phyloP scores from a whole-genome alignment of 2,797 vertebrate genomes.

The Ctenochaetus hawaiiensis region DNA sequence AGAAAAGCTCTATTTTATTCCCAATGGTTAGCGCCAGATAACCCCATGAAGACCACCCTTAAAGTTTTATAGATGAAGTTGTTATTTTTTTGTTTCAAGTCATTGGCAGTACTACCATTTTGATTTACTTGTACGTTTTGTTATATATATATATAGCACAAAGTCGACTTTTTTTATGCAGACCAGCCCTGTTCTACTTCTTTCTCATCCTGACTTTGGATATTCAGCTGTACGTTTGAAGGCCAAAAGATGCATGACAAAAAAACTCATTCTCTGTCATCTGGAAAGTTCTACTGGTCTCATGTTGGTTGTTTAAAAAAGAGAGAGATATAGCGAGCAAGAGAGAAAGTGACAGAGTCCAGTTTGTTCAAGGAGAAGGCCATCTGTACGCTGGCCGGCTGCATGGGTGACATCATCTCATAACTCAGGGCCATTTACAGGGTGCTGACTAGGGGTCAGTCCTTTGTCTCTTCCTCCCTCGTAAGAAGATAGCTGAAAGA shows the following conservation, averaged over 20 bases:
- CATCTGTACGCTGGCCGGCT: slow-evolving; percentile 67
- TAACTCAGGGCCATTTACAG: slow-evolving; percentile 69
- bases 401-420: slow-evolving; percentile 74
- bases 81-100: slow-evolving; percentile 7
- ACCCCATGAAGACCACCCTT: slow-evolving; percentile 31
- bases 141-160: slow-evolving; percentile 16
- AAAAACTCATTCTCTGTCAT: slow-evolving; percentile 60
- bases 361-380: slow-evolving; percentile 62
- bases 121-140: slow-evolving; percentile 20
- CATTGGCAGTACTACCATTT: neutral
- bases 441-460: slow-evolving; percentile 62
- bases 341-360: slow-evolving; percentile 47
- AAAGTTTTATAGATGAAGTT: slow-evolving; percentile 33
- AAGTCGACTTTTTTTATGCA: slow-evolving; percentile 23
- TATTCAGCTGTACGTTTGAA: slow-evolving; percentile 47
- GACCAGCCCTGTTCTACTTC: slow-evolving; percentile 32
- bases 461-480: slow-evolving; percentile 37
- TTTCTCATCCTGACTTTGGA: slow-evolving; percentile 33
- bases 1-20: slow-evolving; percentile 40
- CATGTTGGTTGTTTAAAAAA: slow-evolving; percentile 48
- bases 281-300: slow-evolving; percentile 69
- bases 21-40: slow-evolving; percentile 41
- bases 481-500: slow-evolving; percentile 40
- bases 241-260: slow-evolving; percentile 49
- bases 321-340: slow-evolving; percentile 31